These are phyloP conservation scores for Thunnus albacares DNA, from an alignment of 2,797 vertebrate genomes.

Conservation along the genomic window DNA sequence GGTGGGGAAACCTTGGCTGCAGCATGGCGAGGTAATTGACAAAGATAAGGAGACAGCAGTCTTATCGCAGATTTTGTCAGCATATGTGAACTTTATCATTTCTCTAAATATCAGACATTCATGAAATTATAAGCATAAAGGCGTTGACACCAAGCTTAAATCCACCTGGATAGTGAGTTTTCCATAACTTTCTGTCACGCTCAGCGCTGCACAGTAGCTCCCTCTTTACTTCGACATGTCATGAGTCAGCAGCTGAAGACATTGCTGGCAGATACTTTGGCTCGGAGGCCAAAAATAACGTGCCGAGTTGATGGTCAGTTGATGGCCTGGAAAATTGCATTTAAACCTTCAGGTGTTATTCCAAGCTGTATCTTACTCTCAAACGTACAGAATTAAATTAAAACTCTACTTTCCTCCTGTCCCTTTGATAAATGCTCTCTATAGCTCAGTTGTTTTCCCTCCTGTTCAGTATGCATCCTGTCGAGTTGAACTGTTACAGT, in stretches of 20 bases:
- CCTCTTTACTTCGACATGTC: conserved; percentile 56
- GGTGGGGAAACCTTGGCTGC: conserved; percentile 59
- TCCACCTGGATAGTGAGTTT: conserved; percentile 25
- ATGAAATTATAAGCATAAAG: conserved; percentile 29
- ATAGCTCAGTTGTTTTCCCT: conserved; percentile 26
- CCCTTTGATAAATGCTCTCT: conserved; percentile 73
- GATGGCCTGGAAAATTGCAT: conserved; percentile 90
- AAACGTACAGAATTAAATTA: conserved; percentile 80
- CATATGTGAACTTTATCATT: conserved; percentile 56
- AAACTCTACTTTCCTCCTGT: conserved; percentile 66
- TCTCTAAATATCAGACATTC: conserved; percentile 38
- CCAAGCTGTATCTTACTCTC: conserved; percentile 76
- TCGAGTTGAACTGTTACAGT: conserved; percentile 37
- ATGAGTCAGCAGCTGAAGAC: conserved; percentile 83
- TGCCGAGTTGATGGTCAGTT: conserved; percentile 85
- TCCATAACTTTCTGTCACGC: conserved; percentile 32
- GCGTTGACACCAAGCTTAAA: conserved; percentile 33
- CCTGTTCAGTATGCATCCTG: conserved; percentile 47
- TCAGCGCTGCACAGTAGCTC: conserved; percentile 33
- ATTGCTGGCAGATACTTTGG: conserved; percentile 71
- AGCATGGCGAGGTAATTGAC: conserved; percentile 61
- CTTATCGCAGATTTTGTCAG: conserved; percentile 56
- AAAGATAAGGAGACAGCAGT: conserved; percentile 63
- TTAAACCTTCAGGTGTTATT: conserved; percentile 87
- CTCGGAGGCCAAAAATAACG: conserved; percentile 74